Base-by-base conservation (phyloP, 2,888 invertebrate species). In the Conchocele bisecta region DNA sequence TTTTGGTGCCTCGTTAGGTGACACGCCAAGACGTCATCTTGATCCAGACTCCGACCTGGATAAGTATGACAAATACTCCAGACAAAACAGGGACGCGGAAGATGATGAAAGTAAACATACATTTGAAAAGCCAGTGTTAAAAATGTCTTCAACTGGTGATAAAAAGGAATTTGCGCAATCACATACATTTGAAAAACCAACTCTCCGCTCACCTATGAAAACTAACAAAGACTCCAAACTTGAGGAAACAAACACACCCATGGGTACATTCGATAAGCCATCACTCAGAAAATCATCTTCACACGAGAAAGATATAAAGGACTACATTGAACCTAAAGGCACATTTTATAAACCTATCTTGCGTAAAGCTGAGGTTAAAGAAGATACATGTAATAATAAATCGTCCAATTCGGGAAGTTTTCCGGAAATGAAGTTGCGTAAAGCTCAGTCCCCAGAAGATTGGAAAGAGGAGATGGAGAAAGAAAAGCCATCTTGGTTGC, bases 271-370 rank as follows among this genome's bases (percentile, higher is more conserved):
- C 63, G 76, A 72, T 42, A 76, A 76, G 33, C 76, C 76, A 26
- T 42, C 54, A 26, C 51, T 76, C 26, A 65, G 60, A 56, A 70
- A n/a, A n/a, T n/a, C n/a, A n/a, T n/a, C n/a, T n/a, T n/a, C n/a
- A n/a, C n/a, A n/a, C n/a, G n/a, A n/a, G n/a, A n/a, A n/a, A n/a
- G n/a, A n/a, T n/a, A n/a, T n/a, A n/a, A n/a, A n/a, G n/a, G n/a
- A n/a, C n/a, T n/a, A n/a, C n/a, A n/a, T n/a, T n/a, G 79, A 79
- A 44, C 53, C 59, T 3, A 82, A 79, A 61, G 73, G 73, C 42
- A 68, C 35, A n/a, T 82, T 82, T 82, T 77, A 78, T 67, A 63
- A 68, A 24, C 79, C 81, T 7, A 63, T 58, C 2, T 42, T 81
- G 26, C 54, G 74, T 44, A 75, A 71, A 50, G 69, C 73, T 9